These are phyloP conservation scores for Tachycineta bicolor DNA, from an alignment of 2,113 vertebrate genomes.

Conservation along the genomic window DNA sequence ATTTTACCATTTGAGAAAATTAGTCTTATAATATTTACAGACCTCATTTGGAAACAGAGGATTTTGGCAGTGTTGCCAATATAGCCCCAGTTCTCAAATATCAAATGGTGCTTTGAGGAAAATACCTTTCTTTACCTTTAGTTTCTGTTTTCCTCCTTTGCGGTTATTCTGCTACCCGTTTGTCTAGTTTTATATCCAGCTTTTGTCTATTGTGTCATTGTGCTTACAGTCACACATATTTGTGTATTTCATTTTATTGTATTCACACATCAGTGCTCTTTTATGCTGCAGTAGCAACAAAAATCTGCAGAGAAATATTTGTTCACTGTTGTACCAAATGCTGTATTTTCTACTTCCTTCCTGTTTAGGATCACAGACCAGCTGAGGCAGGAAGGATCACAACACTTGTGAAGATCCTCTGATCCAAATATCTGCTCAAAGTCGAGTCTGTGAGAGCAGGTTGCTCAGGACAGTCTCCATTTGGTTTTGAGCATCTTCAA, in stretches of 20 bases:
- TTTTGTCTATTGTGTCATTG: background rate
- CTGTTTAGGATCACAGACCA: background rate
- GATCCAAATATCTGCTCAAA: background rate
- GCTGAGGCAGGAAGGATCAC: background rate
- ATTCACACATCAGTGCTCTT: background rate
- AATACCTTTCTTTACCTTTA: background rate
- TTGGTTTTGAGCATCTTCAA: background rate
- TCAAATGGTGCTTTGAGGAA: background rate
- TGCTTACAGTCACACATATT: background rate
- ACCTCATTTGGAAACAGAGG: background rate
- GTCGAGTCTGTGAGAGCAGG: background rate
- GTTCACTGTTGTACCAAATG: background rate
- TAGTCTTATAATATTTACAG: background rate
- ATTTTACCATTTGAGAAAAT: background rate
- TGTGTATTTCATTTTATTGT: background rate
- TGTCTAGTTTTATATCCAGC: background rate
- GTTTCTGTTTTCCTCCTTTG: background rate
- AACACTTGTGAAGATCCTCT: background rate
- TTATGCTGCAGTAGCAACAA: background rate
- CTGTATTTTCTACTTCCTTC: background rate
- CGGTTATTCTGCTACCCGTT: background rate
- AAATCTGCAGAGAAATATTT: background rate
- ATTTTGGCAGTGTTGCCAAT: background rate
- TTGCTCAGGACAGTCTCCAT: background rate
- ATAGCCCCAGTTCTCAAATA: background rate